Conservation (phyloP, 2,113 vertebrate species). For the Petaurus breviceps region DNA sequence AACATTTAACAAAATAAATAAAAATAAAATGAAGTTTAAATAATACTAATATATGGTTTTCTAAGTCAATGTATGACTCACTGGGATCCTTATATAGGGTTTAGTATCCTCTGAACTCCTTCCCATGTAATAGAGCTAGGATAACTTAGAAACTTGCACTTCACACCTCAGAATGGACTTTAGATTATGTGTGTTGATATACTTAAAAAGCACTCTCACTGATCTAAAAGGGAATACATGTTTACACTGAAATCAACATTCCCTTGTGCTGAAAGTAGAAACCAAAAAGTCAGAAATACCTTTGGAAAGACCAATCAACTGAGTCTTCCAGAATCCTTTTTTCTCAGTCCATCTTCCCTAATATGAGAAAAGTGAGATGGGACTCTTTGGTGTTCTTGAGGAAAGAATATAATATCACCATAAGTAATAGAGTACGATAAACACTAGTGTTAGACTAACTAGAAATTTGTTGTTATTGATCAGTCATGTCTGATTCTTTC, state of each 20-base stretch:
- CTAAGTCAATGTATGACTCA: too few species aligned
- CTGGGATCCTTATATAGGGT: too few species aligned
- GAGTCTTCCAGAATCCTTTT: neutral
- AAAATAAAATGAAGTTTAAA: too few species aligned
- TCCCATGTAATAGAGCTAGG: conserved; percentile 44
- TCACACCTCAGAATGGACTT: conserved; percentile 48
- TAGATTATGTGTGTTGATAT: conserved; percentile 1
- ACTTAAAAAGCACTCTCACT: conserved; percentile 39
- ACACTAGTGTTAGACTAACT: neutral
- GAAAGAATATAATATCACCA: neutral
- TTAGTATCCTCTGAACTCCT: too few species aligned
- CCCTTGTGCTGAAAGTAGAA: neutral
- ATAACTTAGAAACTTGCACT: conserved; percentile 31
- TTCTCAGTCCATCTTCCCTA: neutral
- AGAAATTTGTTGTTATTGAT: too few species aligned
- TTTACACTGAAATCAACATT: too few species aligned
- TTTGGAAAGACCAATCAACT: neutral
- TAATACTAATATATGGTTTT: too few species aligned
- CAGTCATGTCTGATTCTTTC: too few species aligned
- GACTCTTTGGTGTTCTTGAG: neutral
- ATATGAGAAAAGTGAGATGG: neutral
- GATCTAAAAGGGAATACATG: neutral
- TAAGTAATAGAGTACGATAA: neutral
- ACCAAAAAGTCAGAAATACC: neutral
- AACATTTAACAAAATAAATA: too few species aligned